Percentiles rank a stretch among this genome's conserved stretches.
Evolutionary conservation across 2,797 vertebrate genomes (phyloP).

Genomic region (Rhinophrynus dorsalis): DNA sequence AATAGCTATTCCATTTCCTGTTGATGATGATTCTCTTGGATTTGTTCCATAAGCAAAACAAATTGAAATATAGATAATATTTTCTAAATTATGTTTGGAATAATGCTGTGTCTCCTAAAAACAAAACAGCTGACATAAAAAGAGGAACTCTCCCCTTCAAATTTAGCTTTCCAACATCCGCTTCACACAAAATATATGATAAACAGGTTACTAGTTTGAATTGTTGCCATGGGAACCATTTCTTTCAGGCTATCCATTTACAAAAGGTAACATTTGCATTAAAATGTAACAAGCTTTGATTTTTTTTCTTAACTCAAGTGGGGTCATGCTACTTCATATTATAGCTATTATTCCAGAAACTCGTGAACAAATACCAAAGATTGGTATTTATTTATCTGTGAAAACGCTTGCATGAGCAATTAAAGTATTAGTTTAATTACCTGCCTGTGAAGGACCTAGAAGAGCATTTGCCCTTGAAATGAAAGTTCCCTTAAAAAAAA

Average conservation of each 20-base stretch:
- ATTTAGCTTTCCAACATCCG: slow-evolving; percentile 54
- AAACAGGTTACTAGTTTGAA: slow-evolving; percentile 73
- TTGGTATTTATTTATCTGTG: slow-evolving; percentile 62
- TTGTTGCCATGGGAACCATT: slow-evolving; percentile 76
- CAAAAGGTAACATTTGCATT: slow-evolving; percentile 79
- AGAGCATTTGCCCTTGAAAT: slow-evolving; percentile 55
- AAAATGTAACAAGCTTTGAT: slow-evolving; percentile 71
- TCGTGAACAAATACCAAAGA: slow-evolving; percentile 51
- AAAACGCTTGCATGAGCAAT: slow-evolving; percentile 65
- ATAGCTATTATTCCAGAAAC: slow-evolving; percentile 67
- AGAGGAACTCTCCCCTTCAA: slow-evolving; percentile 54
- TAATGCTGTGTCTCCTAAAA: slow-evolving; percentile 54
- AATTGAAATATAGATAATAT: slow-evolving; percentile 53
- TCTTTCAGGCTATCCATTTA: slow-evolving; percentile 73
- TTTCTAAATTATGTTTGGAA: slow-evolving; percentile 50
- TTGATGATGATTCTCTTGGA: slow-evolving; percentile 21
- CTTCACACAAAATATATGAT: slow-evolving; percentile 68
- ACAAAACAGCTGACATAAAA: slow-evolving; percentile 66
- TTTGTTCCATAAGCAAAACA: slow-evolving; percentile 27
- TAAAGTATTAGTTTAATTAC: slow-evolving; percentile 60
- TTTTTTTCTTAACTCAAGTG: slow-evolving; percentile 64
- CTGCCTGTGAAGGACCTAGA: slow-evolving; percentile 56
- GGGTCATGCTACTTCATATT: slow-evolving; percentile 64
- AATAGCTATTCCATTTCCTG: slow-evolving; percentile 34
- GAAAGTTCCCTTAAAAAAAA: too few species aligned